A percentile compares a stretch with the other conserved stretches of the same genome.
Evolutionary conservation across 2,797 vertebrate species (phyloP).

Genomic region (Dallia pectoralis): DNA sequence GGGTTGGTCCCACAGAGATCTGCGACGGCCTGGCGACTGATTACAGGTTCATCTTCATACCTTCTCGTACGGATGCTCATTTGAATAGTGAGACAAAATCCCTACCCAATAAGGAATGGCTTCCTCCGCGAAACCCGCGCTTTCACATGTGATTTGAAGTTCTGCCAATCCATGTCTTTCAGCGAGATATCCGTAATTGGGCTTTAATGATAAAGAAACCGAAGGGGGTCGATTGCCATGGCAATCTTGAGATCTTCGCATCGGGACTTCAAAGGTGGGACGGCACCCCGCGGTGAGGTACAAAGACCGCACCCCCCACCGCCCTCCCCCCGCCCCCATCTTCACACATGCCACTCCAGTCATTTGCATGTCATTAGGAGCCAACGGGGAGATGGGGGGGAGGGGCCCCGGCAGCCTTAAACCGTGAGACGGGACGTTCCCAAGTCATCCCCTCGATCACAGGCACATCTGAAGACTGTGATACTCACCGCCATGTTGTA

Average conservation of each 20-base stretch:
- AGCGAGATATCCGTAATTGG: not conserved
- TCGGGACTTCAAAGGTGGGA: constrained; percentile 63
- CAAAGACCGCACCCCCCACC: constrained; percentile 59
- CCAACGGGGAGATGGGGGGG: not conserved
- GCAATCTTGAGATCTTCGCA: constrained; percentile 54
- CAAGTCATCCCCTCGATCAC: constrained; percentile 1
- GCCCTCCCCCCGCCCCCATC: not conserved
- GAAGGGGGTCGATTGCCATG: constrained; percentile 53
- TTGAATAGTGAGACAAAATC: too few relatives aligned
- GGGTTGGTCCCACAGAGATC: too few relatives aligned
- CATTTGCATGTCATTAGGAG: constrained; percentile 70
- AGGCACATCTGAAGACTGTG: not conserved
- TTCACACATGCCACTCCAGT: constrained; percentile 32
- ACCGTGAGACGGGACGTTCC: constrained; percentile 18
- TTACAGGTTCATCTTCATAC: too few relatives aligned
- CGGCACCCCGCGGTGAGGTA: constrained; percentile 52
- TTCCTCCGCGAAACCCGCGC: too few relatives aligned
- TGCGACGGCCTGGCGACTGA: too few relatives aligned
- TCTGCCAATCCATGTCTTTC: too few relatives aligned
- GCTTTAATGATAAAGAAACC: not conserved
- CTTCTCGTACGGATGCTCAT: too few relatives aligned
- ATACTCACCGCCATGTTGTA: not conserved
- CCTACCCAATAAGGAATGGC: too few relatives aligned
- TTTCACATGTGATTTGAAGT: too few relatives aligned
- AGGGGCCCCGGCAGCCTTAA: constrained; percentile 38